Evolutionary conservation across 2,888 invertebrate species (phyloP).

Genomic region (Helicoverpa assulta): DNA sequence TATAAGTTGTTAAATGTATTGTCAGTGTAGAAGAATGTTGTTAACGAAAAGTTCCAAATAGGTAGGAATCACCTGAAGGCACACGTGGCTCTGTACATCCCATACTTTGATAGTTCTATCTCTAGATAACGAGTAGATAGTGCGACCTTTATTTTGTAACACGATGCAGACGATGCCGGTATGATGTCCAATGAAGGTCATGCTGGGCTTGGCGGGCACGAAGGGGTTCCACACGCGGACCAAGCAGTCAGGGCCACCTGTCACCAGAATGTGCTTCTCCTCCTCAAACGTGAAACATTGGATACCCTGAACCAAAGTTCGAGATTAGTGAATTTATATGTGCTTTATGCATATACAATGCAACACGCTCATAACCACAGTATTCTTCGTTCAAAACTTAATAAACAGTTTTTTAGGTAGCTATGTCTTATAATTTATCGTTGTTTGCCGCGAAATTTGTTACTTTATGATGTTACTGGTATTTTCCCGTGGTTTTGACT

Average conservation of each 20-base stretch:
- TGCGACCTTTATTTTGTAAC: conserved; percentile 92
- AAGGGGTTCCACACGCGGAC: conserved; percentile 95
- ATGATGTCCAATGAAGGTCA: conserved; percentile 92
- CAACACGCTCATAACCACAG: too few relatives aligned
- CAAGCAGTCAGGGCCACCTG: conserved; percentile 94
- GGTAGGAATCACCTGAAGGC: conserved; percentile 90
- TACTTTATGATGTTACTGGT: too few relatives aligned
- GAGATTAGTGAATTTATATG: background rate
- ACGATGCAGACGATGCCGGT: conserved; percentile 92
- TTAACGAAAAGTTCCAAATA: background rate
- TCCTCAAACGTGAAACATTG: conserved; percentile 92
- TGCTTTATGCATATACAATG: too few relatives aligned
- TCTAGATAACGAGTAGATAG: conserved; percentile 93
- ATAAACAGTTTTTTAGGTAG: too few relatives aligned
- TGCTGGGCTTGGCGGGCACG: conserved; percentile 92
- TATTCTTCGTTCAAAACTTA: too few relatives aligned
- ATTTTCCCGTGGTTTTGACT: too few relatives aligned
- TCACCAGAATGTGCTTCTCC: conserved; percentile 90
- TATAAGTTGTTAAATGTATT: background rate
- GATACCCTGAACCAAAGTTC: conserved; percentile 84
- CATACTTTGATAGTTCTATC: conserved; percentile 94
- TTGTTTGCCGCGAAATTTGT: too few relatives aligned
- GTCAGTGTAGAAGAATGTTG: too few relatives aligned
- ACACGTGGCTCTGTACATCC: conserved; percentile 92
- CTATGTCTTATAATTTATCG: too few relatives aligned